These are phyloP conservation scores for Bombus fervidus DNA, from an alignment of 1,140 invertebrate genomes.

Conservation along the genomic window DNA sequence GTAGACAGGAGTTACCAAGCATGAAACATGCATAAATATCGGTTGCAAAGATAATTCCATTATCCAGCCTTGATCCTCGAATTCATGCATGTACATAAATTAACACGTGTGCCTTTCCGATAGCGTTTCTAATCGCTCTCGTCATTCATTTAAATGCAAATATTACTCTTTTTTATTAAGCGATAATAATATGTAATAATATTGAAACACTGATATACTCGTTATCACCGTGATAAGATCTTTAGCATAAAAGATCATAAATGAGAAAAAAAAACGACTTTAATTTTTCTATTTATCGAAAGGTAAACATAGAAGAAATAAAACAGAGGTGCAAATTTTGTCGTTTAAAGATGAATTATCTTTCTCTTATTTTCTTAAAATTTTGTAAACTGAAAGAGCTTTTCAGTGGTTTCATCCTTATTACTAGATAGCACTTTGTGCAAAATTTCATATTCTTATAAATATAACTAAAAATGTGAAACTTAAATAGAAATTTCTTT, in stretches of 20 bases:
- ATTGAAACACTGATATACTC: neutral
- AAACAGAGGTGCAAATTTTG: neutral
- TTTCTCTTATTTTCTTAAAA: neutral
- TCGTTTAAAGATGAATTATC: neutral
- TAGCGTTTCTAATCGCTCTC: neutral
- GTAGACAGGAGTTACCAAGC: neutral
- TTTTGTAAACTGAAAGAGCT: neutral
- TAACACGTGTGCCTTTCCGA: neutral
- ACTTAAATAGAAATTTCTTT: too few relatives aligned
- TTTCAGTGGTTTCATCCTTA: too few relatives aligned
- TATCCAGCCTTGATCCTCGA: conserved; percentile 3
- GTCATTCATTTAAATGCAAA: neutral
- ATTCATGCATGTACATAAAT: neutral
- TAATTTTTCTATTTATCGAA: neutral
- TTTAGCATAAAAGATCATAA: neutral
- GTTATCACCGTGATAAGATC: neutral
- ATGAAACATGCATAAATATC: neutral
- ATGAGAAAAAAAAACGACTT: neutral
- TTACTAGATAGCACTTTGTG: too few relatives aligned
- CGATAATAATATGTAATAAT: neutral
- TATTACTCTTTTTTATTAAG: neutral
- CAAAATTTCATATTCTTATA: too few relatives aligned
- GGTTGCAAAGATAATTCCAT: neutral
- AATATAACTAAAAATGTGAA: too few relatives aligned
- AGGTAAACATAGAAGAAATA: neutral